phyloP scores from a whole-genome alignment of 2,113 vertebrate genomes.

The Aphyosemion australe region DNA sequence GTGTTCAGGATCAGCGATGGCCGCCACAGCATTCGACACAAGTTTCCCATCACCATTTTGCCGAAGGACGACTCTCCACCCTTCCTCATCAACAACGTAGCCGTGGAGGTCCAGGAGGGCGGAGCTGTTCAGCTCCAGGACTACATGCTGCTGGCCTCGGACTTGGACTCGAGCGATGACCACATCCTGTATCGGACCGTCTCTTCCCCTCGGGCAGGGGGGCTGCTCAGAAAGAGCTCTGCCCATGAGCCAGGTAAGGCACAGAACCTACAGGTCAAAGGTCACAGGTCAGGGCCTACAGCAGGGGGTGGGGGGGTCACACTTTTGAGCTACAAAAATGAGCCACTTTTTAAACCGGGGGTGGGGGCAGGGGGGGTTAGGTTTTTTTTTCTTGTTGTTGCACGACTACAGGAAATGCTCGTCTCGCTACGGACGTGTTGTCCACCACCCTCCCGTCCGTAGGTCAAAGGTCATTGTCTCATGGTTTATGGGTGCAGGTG shows the following conservation, averaged over 20 bases:
- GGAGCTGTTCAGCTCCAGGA: constrained; percentile 59
- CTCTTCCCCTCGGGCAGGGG: constrained; percentile 34
- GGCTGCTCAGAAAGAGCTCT: constrained; percentile 66
- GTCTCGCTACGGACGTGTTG: too few relatives aligned
- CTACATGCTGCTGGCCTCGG: constrained; percentile 65
- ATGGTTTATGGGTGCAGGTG: too few relatives aligned
- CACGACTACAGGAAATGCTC: too few relatives aligned
- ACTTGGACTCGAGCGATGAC: constrained; percentile 78
- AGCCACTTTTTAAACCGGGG: too few relatives aligned
- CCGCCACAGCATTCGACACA: constrained; percentile 75
- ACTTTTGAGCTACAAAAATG: too few relatives aligned
- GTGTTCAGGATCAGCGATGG: constrained; percentile 80
- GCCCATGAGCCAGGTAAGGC: constrained; percentile 57
- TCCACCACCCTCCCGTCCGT: too few relatives aligned
- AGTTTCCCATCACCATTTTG: constrained; percentile 74
- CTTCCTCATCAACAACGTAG: constrained; percentile 75
- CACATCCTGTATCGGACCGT: constrained; percentile 69
- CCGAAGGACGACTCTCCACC: constrained; percentile 78
- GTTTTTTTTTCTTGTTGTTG: too few relatives aligned
- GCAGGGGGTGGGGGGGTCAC: too few relatives aligned
- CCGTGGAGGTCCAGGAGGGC: constrained; percentile 74
- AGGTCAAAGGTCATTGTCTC: too few relatives aligned
- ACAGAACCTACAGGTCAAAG: background rate
- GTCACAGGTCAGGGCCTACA: too few relatives aligned
- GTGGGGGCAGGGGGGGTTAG: too few relatives aligned